Base-by-base conservation (phyloP, 2,113 vertebrate species). In the Taurulus bubalis region DNA sequence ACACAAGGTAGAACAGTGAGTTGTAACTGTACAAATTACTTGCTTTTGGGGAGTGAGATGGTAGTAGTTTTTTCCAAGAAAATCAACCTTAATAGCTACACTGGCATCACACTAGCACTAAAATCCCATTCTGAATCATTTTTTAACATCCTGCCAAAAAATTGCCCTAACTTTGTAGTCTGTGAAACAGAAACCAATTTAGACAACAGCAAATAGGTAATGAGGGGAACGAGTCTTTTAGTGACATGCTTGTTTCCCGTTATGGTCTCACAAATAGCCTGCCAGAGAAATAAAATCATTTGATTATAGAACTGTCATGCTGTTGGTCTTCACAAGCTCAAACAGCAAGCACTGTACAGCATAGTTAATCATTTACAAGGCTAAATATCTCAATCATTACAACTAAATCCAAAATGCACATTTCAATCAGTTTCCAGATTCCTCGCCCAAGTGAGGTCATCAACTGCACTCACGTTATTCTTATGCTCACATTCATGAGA, bases 311-410 rank as follows among this genome's bases (percentile, higher is more conserved):
- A 81, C 79, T 71, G 86, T 90, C 89, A 91, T 92, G 87, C 91
- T 83, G 90, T 90, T 72, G 87, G 89, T 92, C 87, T 84, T 86
- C 75, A 83, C 86, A 91, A 94, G 87, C 89, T 91, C 85, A 87
- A 90, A 92, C 84, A 92, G 89, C 91, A 92, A 92, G 92, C 90
- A 91, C 90, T 92, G 87, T 93, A 93, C 93, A 94, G 91, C 90
- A 85, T 84, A 91, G 71, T 79, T 85, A 72, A 83, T 93, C 82
- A 90, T 91, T 92, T 89, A 91, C 88, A 92, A 87, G 84, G 87
- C 84, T 91, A 86, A 93, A 90, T 85, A 81, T 89, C 83, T 80
- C 81, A 80, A n/a, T 78, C 80, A 47, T 85, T 72, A 86, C 73
- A 82, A 87, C 79, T 83, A 89, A 85, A 89, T 85, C 82, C 88